Evolutionary conservation across 2,797 vertebrate genomes (phyloP).

Genomic region (Leuciscus waleckii): DNA sequence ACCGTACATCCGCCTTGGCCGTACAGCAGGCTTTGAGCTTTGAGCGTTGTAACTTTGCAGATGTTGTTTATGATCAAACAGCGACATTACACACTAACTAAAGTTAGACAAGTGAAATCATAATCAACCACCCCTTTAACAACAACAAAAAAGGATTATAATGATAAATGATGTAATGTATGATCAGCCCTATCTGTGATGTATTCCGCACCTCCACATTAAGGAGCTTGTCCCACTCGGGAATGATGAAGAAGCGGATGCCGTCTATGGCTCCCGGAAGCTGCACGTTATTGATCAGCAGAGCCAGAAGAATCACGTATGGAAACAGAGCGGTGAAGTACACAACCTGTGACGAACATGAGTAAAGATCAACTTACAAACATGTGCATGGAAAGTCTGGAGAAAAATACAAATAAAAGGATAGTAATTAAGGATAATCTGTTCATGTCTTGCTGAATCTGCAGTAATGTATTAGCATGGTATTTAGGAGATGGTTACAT

Average conservation of each 20-base stretch:
- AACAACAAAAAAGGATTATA: background rate
- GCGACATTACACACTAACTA: too few relatives aligned
- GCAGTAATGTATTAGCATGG: background rate
- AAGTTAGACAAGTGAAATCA: too few relatives aligned
- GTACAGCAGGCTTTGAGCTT: too few relatives aligned
- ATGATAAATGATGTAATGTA: background rate
- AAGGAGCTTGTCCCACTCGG: slow-evolving; percentile 76
- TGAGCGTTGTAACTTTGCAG: too few relatives aligned
- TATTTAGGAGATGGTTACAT: background rate
- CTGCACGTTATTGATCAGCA: slow-evolving; percentile 81
- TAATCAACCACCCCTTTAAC: too few relatives aligned
- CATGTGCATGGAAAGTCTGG: background rate
- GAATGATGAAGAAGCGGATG: slow-evolving; percentile 79
- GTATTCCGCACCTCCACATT: slow-evolving; percentile 71
- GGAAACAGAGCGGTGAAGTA: slow-evolving; percentile 83
- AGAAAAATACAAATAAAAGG: background rate
- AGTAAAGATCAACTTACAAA: background rate
- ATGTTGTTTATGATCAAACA: too few relatives aligned
- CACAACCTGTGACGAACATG: slow-evolving; percentile 70
- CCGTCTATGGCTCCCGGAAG: slow-evolving; percentile 79
- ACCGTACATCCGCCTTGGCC: too few relatives aligned
- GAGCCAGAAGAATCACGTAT: slow-evolving; percentile 77
- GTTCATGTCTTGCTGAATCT: background rate
- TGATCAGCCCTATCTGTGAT: background rate
- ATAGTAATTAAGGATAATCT: background rate